phyloP scores from a whole-genome alignment of 2,888 invertebrate species.

The Deilephila elpenor region DNA sequence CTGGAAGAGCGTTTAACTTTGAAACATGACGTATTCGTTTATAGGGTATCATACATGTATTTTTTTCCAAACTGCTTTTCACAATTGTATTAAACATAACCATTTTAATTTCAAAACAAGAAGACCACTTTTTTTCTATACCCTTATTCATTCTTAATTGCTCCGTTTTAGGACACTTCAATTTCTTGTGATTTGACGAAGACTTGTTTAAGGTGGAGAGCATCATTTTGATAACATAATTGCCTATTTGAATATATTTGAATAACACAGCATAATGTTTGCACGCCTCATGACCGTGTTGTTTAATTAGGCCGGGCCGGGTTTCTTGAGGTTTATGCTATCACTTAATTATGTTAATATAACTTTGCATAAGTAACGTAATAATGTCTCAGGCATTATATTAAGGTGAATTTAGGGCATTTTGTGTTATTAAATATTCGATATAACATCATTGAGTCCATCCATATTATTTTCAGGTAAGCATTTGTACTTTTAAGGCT shows the following conservation, averaged over 20 bases:
- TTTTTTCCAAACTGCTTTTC: too few species aligned
- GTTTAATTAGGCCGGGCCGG: constrained; percentile 4
- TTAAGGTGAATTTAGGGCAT: neutral
- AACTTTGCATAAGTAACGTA: neutral
- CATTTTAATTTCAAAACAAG: too few species aligned
- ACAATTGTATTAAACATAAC: too few species aligned
- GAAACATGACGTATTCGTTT: too few species aligned
- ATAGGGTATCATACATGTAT: too few species aligned
- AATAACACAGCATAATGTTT: neutral
- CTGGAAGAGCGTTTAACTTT: too few species aligned
- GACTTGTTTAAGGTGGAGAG: neutral
- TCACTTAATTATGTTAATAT: constrained; percentile 14
- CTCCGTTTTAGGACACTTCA: too few species aligned
- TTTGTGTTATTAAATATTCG: neutral
- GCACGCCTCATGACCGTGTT: neutral
- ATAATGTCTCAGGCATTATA: neutral
- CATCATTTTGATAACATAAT: neutral
- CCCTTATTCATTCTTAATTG: too few species aligned
- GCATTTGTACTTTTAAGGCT: too few species aligned
- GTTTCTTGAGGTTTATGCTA: neutral
- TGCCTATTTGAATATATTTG: neutral
- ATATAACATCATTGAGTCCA: neutral
- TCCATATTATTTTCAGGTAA: too few species aligned
- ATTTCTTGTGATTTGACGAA: too few species aligned
- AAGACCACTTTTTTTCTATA: too few species aligned